A percentile compares a stretch with the other conserved stretches of the same genome.
phyloP scores from a whole-genome alignment of 1,140 invertebrate species.

The Calephelis nemesis region DNA sequence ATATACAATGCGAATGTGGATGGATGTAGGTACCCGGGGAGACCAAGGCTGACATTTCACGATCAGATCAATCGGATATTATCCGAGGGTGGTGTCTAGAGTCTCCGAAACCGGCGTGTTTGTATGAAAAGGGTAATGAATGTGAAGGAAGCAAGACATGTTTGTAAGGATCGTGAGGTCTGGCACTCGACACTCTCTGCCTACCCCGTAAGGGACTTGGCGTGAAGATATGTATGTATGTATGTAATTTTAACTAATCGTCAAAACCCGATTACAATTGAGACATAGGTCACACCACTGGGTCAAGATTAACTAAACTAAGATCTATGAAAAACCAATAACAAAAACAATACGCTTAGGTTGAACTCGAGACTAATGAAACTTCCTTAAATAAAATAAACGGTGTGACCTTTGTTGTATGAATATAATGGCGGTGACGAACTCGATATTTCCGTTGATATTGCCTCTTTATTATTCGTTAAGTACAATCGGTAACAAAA shows the following conservation, averaged over 20 bases:
- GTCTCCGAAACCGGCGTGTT: too few species aligned
- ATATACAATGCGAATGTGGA: too few species aligned
- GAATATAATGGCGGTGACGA: conserved; percentile 67
- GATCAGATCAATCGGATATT: too few species aligned
- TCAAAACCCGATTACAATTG: background rate
- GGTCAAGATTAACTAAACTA: conserved; percentile 14
- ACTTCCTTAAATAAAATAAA: conserved; percentile 57
- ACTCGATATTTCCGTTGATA: conserved; percentile 70
- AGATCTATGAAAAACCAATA: background rate
- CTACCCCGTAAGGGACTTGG: too few species aligned
- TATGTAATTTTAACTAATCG: background rate
- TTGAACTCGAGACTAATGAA: conserved; percentile 40
- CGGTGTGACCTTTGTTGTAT: conserved; percentile 64
- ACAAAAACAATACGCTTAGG: conserved; percentile 12
- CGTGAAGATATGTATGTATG: too few species aligned
- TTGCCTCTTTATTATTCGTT: conserved; percentile 64
- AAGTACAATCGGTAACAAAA: conserved; percentile 54
- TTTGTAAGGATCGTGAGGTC: too few species aligned
- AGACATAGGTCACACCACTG: background rate
- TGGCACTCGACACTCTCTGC: too few species aligned
- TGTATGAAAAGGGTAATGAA: too few species aligned
- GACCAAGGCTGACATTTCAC: too few species aligned
- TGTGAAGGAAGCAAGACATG: too few species aligned
- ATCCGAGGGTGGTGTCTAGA: too few species aligned
- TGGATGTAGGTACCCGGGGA: too few species aligned